These are phyloP conservation scores for Periophthalmus magnuspinnatus DNA, from an alignment of 2,797 vertebrate species.

Conservation along the genomic window DNA sequence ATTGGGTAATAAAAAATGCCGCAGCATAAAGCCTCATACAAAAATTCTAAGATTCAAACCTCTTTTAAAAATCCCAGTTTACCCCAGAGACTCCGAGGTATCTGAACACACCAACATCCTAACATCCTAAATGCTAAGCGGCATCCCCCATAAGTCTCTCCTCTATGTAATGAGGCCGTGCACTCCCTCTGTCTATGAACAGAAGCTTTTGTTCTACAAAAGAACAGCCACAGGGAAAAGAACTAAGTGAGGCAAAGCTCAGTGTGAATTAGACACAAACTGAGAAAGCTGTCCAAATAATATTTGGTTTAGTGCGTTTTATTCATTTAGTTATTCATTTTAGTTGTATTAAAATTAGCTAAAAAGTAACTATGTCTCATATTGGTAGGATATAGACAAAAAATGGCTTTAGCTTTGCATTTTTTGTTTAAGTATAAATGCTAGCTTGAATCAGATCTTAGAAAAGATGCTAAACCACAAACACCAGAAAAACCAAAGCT, in stretches of 20 bases:
- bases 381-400: background rate
- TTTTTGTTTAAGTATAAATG: too few relatives aligned
- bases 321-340: constrained; percentile 14
- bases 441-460: too few relatives aligned
- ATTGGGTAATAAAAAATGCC: background rate
- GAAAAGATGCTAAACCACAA: too few relatives aligned
- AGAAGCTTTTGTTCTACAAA: constrained; percentile 39
- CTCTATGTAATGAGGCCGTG: constrained; percentile 15
- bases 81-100: too few relatives aligned
- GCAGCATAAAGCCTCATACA: constrained; percentile 11
- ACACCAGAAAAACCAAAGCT: background rate
- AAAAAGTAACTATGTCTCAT: too few relatives aligned
- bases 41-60: constrained; percentile 15
- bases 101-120: constrained; percentile 16
- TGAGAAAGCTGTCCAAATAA: constrained; percentile 31
- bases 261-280: constrained; percentile 36
- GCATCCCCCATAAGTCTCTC: constrained; percentile 32
- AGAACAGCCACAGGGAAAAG: constrained; percentile 30
- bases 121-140: constrained; percentile 24
- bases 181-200: constrained; percentile 25
- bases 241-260: constrained; percentile 45
- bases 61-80: background rate
- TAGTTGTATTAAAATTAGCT: too few relatives aligned
- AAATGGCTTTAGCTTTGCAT: background rate
- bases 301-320: constrained; percentile 29